Conservation (phyloP, 2,797 vertebrate species). For the Pseudomugil gertrudae region DNA sequence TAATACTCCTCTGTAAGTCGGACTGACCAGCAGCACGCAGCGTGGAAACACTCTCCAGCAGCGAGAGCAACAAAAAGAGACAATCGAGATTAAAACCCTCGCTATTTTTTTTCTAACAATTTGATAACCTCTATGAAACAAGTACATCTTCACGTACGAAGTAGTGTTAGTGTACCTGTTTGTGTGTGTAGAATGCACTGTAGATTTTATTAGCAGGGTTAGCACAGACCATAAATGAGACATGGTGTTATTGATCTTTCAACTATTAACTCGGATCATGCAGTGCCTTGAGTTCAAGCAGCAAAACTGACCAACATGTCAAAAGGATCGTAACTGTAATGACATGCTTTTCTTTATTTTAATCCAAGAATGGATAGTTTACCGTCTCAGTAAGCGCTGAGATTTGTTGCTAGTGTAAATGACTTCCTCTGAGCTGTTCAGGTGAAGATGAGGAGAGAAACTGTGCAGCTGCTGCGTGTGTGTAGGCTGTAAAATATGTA, state of each 20-base stretch:
- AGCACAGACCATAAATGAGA: constrained; percentile 31
- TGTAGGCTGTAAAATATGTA: constrained; percentile 39
- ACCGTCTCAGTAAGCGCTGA: constrained; percentile 19
- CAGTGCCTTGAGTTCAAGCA: constrained; percentile 79
- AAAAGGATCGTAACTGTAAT: constrained; percentile 17
- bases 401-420: constrained; percentile 19
- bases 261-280: constrained; percentile 51
- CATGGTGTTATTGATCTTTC: constrained; percentile 8
- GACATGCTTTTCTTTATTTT: constrained; percentile 17
- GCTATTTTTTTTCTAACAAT: constrained; percentile 30
- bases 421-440: constrained; percentile 27
- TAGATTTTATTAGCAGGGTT: constrained; percentile 11
- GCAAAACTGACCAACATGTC: constrained; percentile 38
- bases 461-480: constrained; percentile 12
- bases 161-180: not conserved
- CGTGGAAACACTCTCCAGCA: constrained; percentile 21
- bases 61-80: constrained; percentile 32
- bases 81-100: constrained; percentile 37
- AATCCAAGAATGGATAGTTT: constrained; percentile 12
- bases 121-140: constrained; percentile 25
- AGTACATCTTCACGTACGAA: not conserved
- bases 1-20: constrained; percentile 13
- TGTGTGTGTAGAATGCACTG: not conserved
- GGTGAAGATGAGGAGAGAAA: constrained; percentile 8
- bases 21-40: constrained; percentile 10